Evolutionary conservation across 2,113 vertebrate genomes (phyloP).

Genomic region (Mesitornis unicolor): DNA sequence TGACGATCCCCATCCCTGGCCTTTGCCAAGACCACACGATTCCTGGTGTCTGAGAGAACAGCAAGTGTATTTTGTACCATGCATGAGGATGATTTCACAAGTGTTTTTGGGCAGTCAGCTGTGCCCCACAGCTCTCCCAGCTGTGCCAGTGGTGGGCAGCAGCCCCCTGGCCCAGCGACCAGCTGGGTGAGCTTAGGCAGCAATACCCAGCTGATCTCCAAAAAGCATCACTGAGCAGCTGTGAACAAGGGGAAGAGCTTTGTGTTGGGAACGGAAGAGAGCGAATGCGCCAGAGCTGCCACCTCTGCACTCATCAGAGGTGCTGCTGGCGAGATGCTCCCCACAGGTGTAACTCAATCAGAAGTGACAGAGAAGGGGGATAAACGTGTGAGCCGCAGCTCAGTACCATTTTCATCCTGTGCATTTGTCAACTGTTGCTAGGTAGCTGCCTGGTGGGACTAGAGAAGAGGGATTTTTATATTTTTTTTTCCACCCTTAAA

Average conservation of each 20-base stretch:
- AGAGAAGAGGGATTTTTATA: not conserved
- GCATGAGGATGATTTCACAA: rapidly evolving
- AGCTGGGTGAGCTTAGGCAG: not conserved
- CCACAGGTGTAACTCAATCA: not conserved
- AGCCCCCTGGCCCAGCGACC: not conserved
- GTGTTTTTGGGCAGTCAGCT: not conserved
- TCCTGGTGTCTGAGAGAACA: not conserved
- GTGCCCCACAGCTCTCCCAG: not conserved
- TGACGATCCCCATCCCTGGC: not conserved
- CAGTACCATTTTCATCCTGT: not conserved
- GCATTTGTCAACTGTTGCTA: not conserved
- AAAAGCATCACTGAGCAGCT: not conserved
- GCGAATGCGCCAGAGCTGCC: not conserved
- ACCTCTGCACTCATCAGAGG: not conserved
- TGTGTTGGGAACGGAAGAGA: not conserved
- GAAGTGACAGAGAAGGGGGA: not conserved
- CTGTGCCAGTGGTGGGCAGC: not conserved
- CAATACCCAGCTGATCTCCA: rapidly evolving
- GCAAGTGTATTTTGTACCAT: not conserved
- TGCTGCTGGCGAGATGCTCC: not conserved
- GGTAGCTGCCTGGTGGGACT: not conserved
- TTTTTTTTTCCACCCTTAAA: not conserved
- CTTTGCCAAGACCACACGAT: not conserved
- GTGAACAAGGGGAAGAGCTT: not conserved
- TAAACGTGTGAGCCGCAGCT: not conserved